Evolutionary conservation across 2,113 vertebrate species (phyloP), one percentile per base, ranked within the genome.

Genomic region (Ctenodactylus gundi): DNA sequence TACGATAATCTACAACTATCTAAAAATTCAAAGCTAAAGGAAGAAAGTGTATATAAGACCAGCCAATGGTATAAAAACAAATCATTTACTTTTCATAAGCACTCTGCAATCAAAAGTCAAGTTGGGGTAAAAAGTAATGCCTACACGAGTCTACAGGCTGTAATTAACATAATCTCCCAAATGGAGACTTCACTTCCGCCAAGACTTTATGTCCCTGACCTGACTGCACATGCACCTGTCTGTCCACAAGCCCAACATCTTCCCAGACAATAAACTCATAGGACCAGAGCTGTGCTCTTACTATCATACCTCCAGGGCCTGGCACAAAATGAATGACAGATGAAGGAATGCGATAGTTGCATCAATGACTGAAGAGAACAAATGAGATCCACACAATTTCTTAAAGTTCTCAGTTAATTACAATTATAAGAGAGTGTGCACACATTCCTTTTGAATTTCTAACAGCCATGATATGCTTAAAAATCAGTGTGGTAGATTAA

Each of bases 21-120:
- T 88, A 29, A 93, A 86, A 91, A 93, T 41, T 64, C 65, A 96
- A 25, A 90, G 62, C 64, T 53, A 93, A 93, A 90, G 78, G 11
- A 77, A 53, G 62, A 85, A 60, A 41, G 29, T 86, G 46, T 88
- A 68, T 21, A 57, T 49, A 93, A 65, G 25, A 77, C 39, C 36
- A 92, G 29, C 5, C 58, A 85, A 31, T 23, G 76, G 21, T 62
- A 6, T 51, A 60, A 44, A 84, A 91, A 75, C 3, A 87, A 64
- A 82, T 8, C 23, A 77, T 82, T 90, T 13, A 53, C 65, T 94
- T 93, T 88, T 96, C 91, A 46, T 82, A 68, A 92, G 34, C 17
- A 51, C 44, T 93, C 65, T 88, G 27, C 49, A 93, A 92, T 3
- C 82, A 10, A 87, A 94, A 88, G 25, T 75, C 46, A 85, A 53